Conservation (phyloP, 1,140 invertebrate species). For the Papilio polytes region DNA sequence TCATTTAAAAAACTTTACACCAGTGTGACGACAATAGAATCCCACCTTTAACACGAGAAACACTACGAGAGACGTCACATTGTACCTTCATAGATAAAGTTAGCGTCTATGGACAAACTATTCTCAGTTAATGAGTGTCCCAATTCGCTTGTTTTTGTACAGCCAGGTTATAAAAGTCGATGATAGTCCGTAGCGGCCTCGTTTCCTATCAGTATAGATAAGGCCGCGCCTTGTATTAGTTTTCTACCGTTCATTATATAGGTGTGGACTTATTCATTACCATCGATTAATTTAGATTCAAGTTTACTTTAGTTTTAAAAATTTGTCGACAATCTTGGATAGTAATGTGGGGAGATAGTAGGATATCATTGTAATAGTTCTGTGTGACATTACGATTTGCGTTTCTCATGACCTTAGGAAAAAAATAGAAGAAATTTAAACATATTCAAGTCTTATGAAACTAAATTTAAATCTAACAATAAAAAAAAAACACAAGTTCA, state of each 20-base stretch:
- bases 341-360: too few relatives aligned
- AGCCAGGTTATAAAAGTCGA: constrained; percentile 32
- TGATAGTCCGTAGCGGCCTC: constrained; percentile 53
- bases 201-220: constrained; percentile 62
- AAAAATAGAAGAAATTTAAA: neutral
- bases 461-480: too few relatives aligned
- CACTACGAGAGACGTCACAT: neutral
- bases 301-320: neutral
- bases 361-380: too few relatives aligned
- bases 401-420: neutral
- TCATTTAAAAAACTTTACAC: too few relatives aligned
- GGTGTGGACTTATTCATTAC: constrained; percentile 35
- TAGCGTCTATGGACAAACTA: neutral
- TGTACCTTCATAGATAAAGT: neutral
- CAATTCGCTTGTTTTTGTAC: constrained; percentile 28
- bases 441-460: neutral
- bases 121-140: constrained; percentile 16
- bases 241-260: constrained; percentile 15
- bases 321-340: too few relatives aligned
- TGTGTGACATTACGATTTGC: too few relatives aligned
- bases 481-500: neutral
- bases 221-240: constrained; percentile 61
- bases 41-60: neutral
- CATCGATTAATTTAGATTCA: constrained; percentile 3
- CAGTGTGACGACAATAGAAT: too few relatives aligned